Conservation (phyloP, 2,797 vertebrate genomes). For the Cynodonichthys magdalenae region DNA sequence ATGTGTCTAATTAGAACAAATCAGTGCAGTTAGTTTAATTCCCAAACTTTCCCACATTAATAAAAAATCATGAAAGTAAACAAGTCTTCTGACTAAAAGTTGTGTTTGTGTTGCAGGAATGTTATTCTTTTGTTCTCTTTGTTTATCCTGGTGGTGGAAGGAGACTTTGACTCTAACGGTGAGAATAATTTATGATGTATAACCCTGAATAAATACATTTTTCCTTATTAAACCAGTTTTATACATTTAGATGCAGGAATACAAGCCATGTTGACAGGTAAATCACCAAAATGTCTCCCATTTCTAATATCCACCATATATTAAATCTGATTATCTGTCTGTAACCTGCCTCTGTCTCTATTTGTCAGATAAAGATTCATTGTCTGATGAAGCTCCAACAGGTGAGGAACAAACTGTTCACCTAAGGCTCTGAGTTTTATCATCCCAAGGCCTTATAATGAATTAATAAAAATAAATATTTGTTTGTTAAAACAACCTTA, state of each 20-base stretch:
- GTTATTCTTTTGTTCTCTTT: constrained; percentile 70
- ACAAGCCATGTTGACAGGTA: constrained; percentile 76
- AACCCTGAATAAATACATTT: background rate
- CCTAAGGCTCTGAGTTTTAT: background rate
- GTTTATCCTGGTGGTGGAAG: constrained; percentile 69
- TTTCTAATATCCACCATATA: background rate
- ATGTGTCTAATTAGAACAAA: background rate
- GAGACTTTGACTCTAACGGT: constrained; percentile 72
- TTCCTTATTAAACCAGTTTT: background rate
- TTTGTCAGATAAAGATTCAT: constrained; percentile 74
- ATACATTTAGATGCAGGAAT: constrained; percentile 62
- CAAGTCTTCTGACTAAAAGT: background rate
- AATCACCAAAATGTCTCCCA: constrained; percentile 1
- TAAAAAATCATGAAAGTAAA: too few relatives aligned
- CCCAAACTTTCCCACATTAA: too few relatives aligned
- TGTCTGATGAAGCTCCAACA: constrained; percentile 80
- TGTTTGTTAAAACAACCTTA: background rate
- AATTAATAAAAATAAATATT: background rate
- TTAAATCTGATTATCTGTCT: background rate
- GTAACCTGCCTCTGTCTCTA: background rate
- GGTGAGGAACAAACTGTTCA: constrained; percentile 53
- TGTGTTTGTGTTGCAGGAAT: constrained; percentile 65
- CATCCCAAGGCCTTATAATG: background rate
- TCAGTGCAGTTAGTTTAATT: too few relatives aligned
- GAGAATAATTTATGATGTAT: constrained; percentile 18